Evolutionary conservation across 2,888 invertebrate species (phyloP), one percentile per base, ranked within the genome.

Genomic region (Pyrrhia umbra): DNA sequence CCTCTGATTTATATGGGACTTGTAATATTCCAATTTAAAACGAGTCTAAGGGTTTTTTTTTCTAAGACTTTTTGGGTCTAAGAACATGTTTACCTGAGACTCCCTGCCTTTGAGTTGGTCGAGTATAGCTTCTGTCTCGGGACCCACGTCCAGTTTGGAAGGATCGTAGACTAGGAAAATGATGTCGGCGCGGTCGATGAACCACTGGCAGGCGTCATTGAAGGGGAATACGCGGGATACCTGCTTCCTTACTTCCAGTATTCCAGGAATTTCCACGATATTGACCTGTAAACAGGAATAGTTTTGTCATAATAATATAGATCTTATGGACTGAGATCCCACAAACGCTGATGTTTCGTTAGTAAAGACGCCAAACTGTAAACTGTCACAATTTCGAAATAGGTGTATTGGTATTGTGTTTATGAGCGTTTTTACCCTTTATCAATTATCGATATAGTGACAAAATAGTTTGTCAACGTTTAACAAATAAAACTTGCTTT

Each of bases 171-270:
- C 97, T 61, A 99, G 96, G 95, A 99, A 98, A 88, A 99, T 98
- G 80, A 99, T 97, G 89, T 99, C 98, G 21, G 99, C 98, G 69
- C 98, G 96, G 92, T 99, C 98, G 85, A 99, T 98, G 94, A 99
- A 99, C 99, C 99, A 99, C 91, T 98, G 98, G 88, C 98, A 98
- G 50, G 98, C 99, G 88, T 99, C 98, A 88, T 98, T 98, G 94
- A 98, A 98, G 56, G 99, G 98, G 87, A 99, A 99, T 65, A 98
- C 96, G 55, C 98, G 96, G 52, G 98, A 98, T 52, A 98, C 97
- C 95, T 98, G 98, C 91, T 98, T 98, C 77, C 98, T 96, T 68
- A 98, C 98, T 95, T 99, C 99, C 83, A 99, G 95, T 84, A 99
- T 98, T 71, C 99, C 99, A 64, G 99, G 99, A 87, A 98, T 99